Conservation (phyloP, 2,888 invertebrate species). For the Laothoe populi region DNA sequence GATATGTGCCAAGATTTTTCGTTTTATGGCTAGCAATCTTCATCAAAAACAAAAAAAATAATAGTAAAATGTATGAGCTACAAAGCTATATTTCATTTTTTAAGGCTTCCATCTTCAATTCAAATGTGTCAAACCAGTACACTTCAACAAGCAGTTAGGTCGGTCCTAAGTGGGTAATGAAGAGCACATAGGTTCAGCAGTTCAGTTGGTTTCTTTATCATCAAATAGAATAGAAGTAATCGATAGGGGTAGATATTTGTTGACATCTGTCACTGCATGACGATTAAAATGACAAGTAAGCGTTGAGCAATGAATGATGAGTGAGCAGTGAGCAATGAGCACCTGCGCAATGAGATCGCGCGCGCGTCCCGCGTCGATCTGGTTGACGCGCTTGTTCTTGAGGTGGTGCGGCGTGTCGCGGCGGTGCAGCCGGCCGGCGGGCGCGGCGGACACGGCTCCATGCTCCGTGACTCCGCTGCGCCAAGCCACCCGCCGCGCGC, state of each 20-base stretch:
- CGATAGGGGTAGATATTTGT: no score
- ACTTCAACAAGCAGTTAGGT: no score
- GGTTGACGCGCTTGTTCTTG: constrained; percentile 96
- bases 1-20: not conserved
- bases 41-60: not conserved
- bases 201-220: no score
- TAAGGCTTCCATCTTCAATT: not conserved
- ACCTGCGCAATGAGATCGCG: constrained; percentile 79
- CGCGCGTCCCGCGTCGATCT: constrained; percentile 74
- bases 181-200: no score
- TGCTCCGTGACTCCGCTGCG: constrained; percentile 66
- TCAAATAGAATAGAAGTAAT: no score
- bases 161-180: no score
- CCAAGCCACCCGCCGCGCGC: constrained; percentile 82
- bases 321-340: constrained; percentile 38
- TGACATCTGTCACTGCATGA: no score
- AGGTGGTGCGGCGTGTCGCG: constrained; percentile 99
- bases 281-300: no score
- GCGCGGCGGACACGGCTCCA: constrained; percentile 57
- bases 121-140: no score
- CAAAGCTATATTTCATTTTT: not conserved
- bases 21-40: constrained; percentile 11
- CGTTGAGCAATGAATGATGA: no score
- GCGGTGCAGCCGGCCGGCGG: constrained; percentile 88
- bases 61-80: not conserved